Conservation (phyloP, 2,113 vertebrate genomes). For the Neodontobutis hainanensis region DNA sequence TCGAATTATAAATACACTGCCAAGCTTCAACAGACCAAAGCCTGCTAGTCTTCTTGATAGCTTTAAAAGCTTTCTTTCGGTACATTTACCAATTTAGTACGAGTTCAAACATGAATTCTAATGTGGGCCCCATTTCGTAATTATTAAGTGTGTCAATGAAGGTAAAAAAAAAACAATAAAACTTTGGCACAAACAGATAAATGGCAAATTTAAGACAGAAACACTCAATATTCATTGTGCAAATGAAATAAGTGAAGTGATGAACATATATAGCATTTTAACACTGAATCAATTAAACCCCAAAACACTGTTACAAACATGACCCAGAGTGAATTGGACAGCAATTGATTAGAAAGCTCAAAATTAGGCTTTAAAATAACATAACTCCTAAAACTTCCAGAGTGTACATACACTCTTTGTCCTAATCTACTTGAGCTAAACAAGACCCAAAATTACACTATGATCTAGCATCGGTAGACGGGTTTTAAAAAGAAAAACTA, state of each 20-base stretch:
- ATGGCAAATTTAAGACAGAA: neutral
- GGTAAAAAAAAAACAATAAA: neutral
- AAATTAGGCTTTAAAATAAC: neutral
- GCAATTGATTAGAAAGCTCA: neutral
- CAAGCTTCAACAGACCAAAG: constrained; percentile 33
- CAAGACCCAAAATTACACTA: constrained; percentile 10
- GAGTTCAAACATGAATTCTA: neutral
- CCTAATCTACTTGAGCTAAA: neutral
- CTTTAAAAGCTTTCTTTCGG: neutral
- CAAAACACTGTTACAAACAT: constrained; percentile 27
- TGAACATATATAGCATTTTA: constrained; percentile 24
- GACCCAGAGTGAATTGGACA: constrained; percentile 9
- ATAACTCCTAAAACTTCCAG: neutral
- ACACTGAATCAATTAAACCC: constrained; percentile 27
- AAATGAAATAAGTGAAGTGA: neutral
- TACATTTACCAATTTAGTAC: neutral
- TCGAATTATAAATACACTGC: constrained; percentile 10
- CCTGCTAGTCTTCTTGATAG: constrained; percentile 35
- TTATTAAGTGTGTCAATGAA: neutral
- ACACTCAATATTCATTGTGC: constrained; percentile 1
- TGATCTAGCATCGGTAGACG: constrained; percentile 17
- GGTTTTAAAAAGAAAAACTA: neutral
- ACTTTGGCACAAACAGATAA: constrained; percentile 17
- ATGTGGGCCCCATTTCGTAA: neutral
- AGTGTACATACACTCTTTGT: neutral